Evolutionary conservation across 2,888 invertebrate species (phyloP).

Genomic region (Caenorhabditis drosophilae): DNA sequence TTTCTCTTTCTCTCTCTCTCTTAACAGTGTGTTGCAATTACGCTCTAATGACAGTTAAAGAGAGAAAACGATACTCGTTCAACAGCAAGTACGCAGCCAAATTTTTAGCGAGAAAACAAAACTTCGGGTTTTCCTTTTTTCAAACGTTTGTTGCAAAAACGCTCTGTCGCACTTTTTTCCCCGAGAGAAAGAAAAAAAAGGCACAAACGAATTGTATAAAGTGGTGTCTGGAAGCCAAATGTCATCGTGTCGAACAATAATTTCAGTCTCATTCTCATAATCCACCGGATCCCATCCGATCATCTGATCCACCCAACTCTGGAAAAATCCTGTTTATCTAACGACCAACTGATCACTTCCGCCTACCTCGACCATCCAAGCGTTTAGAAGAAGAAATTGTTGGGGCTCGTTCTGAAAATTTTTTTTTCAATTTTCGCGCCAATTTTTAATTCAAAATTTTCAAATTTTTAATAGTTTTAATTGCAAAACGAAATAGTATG

Average conservation of each 20-base stretch:
- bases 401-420: slow-evolving; percentile 41
- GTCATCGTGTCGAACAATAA: slow-evolving; percentile 33
- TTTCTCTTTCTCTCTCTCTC: not conserved
- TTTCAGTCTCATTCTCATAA: slow-evolving; percentile 35
- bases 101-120: too few species aligned
- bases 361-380: slow-evolving; percentile 43
- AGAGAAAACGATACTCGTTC: too few species aligned
- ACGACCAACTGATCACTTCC: not conserved
- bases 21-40: too few species aligned
- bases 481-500: slow-evolving; percentile 5
- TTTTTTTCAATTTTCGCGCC: not conserved
- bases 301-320: slow-evolving; percentile 46
- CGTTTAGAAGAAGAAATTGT: slow-evolving; percentile 43
- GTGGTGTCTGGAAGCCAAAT: slow-evolving; percentile 48
- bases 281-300: slow-evolving; percentile 42
- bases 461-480: not conserved
- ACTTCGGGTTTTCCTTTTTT: too few species aligned
- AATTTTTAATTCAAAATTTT: not conserved
- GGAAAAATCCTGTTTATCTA: slow-evolving; percentile 10
- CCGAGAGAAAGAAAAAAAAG: not conserved
- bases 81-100: too few species aligned
- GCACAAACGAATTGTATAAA: slow-evolving; percentile 40
- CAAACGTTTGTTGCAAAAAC: too few species aligned
- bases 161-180: too few species aligned
- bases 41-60: too few species aligned